Percentiles rank a stretch among this genome's conserved stretches.
These are phyloP conservation scores for Leptobrachium leishanense DNA, from an alignment of 2,113 vertebrate species.

Conservation along the genomic window DNA sequence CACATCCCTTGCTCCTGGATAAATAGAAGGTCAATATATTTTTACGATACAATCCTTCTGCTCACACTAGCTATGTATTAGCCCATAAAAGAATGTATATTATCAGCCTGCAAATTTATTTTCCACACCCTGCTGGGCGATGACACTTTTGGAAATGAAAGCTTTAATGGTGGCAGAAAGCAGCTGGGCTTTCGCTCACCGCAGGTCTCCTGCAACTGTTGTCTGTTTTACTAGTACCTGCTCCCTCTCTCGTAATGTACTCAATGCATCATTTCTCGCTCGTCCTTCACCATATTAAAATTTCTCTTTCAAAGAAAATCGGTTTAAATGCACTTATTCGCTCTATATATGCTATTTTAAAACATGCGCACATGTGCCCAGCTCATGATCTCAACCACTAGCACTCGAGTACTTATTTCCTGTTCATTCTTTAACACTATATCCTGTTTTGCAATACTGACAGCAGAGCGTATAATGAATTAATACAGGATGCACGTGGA, in stretches of 20 bases:
- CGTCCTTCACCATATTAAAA: no score
- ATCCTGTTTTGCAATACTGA: no score
- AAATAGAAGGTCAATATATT: constrained; percentile 45
- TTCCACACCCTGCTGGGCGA: constrained; percentile 40
- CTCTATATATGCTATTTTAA: no score
- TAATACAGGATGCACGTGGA: no score
- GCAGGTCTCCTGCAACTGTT: background rate
- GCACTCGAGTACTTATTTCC: no score
- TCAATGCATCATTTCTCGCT: no score
- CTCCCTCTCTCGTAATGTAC: background rate
- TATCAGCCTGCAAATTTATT: constrained; percentile 29
- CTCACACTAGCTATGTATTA: constrained; percentile 46
- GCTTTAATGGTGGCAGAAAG: constrained; percentile 3
- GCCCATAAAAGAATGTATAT: constrained; percentile 46
- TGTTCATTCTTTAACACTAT: no score
- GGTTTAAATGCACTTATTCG: no score
- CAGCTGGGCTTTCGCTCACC: background rate
- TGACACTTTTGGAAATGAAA: constrained; percentile 39
- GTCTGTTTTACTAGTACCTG: background rate
- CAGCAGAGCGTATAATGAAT: no score
- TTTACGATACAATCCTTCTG: constrained; percentile 47
- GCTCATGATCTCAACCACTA: no score
- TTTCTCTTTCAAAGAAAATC: no score
- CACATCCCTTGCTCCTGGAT: constrained; percentile 24
- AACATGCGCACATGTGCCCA: no score